phyloP scores from a whole-genome alignment of 2,113 vertebrate genomes.

The Cisticola juncidis region DNA sequence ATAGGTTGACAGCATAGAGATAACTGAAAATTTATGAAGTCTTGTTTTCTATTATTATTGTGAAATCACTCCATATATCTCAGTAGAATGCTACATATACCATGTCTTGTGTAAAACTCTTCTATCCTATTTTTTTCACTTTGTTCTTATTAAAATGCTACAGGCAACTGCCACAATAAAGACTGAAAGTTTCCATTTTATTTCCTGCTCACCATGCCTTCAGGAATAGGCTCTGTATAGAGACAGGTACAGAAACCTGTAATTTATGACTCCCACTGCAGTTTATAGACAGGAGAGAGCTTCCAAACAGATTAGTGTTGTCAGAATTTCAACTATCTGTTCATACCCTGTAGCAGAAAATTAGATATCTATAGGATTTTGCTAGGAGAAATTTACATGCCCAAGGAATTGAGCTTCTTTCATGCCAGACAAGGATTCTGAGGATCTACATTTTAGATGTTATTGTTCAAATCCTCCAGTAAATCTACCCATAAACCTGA shows the following conservation, averaged over 20 bases:
- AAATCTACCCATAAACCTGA: background rate
- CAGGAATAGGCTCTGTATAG: background rate
- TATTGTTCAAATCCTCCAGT: background rate
- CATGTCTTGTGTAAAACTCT: background rate
- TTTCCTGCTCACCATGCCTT: background rate
- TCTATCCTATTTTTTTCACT: background rate
- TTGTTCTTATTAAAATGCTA: background rate
- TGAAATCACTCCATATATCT: background rate
- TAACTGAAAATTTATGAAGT: background rate
- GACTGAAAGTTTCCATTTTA: background rate
- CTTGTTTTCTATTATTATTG: background rate
- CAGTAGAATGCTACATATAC: background rate
- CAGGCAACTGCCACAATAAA: background rate
- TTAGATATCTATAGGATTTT: background rate
- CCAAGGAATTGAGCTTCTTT: background rate
- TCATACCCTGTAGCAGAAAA: background rate
- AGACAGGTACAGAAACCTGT: background rate
- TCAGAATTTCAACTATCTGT: conserved; percentile 12
- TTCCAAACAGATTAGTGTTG: conserved; percentile 5
- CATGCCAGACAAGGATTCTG: background rate
- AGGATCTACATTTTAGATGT: background rate
- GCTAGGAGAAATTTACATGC: background rate
- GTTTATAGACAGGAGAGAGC: background rate
- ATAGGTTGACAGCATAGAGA: background rate
- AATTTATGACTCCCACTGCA: conserved; percentile 1